Percentiles rank a stretch among this genome's conserved stretches.
Conservation (phyloP, 2,113 vertebrate genomes). For the Corythoichthys haematopterus region DNA sequence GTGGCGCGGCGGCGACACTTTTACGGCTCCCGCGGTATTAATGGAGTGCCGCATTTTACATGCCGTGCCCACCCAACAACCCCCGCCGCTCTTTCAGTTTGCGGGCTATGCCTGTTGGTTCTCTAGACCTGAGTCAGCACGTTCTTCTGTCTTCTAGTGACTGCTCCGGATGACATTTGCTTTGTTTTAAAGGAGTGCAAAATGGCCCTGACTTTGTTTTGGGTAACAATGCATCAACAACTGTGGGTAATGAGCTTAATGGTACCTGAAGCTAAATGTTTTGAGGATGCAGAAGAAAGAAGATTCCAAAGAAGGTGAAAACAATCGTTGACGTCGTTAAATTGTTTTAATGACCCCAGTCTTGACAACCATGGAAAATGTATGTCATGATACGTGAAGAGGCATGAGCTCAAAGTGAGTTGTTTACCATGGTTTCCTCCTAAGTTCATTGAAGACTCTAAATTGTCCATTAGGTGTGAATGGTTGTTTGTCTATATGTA, state of each 20-base stretch:
- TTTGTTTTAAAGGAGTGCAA: background rate
- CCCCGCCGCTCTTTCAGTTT: constrained; percentile 40
- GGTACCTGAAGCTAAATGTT: background rate
- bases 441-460: too few relatives aligned
- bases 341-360: background rate
- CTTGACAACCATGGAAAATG: background rate
- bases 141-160: constrained; percentile 6
- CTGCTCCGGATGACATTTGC: background rate
- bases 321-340: background rate
- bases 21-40: constrained; percentile 61
- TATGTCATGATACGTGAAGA: too few relatives aligned
- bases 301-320: background rate
- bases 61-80: constrained; percentile 6
- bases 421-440: too few relatives aligned
- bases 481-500: too few relatives aligned
- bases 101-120: constrained; percentile 17
- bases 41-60: constrained; percentile 57
- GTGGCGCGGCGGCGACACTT: constrained; percentile 60
- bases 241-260: background rate
- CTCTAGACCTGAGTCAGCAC: constrained; percentile 31
- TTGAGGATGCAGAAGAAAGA: background rate
- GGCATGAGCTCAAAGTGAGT: too few relatives aligned
- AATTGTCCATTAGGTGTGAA: too few relatives aligned
- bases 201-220: background rate
- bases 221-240: background rate